phyloP scores from a whole-genome alignment of 2,888 invertebrate genomes.

The Catocala sponsa region DNA sequence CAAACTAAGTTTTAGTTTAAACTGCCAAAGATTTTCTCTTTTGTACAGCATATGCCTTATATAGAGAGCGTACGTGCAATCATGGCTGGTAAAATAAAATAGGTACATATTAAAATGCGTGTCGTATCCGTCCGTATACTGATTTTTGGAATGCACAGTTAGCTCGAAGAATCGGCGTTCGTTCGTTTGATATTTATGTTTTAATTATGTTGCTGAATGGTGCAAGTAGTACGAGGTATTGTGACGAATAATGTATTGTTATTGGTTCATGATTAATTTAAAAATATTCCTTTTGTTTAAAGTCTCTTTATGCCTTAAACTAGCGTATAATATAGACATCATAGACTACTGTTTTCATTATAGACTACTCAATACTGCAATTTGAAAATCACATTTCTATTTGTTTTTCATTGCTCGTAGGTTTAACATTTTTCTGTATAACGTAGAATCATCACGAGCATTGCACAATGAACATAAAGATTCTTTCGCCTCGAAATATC shows the following conservation, averaged over 20 bases:
- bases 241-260: conserved; percentile 9
- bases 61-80: conserved; percentile 17
- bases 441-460: too few relatives aligned
- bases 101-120: conserved; percentile 45
- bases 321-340: too few relatives aligned
- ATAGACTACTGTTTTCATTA: too few relatives aligned
- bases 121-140: conserved; percentile 33
- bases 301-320: too few relatives aligned
- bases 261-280: not conserved
- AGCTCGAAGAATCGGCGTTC: conserved; percentile 48
- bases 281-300: too few relatives aligned
- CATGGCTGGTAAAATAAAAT: conserved; percentile 31
- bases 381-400: too few relatives aligned
- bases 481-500: too few relatives aligned
- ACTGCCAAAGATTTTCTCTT: conserved; percentile 36
- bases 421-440: too few relatives aligned
- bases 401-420: too few relatives aligned
- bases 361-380: too few relatives aligned
- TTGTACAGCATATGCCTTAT: conserved; percentile 19
- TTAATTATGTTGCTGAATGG: conserved; percentile 38
- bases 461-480: too few relatives aligned
- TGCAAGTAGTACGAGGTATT: conserved; percentile 37
- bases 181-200: conserved; percentile 45
- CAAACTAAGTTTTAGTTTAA: not conserved
- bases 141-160: conserved; percentile 64